A percentile compares a stretch with the other conserved stretches of the same genome.
phyloP scores from a whole-genome alignment of 2,113 vertebrate species.

The Lasiurus cinereus region DNA sequence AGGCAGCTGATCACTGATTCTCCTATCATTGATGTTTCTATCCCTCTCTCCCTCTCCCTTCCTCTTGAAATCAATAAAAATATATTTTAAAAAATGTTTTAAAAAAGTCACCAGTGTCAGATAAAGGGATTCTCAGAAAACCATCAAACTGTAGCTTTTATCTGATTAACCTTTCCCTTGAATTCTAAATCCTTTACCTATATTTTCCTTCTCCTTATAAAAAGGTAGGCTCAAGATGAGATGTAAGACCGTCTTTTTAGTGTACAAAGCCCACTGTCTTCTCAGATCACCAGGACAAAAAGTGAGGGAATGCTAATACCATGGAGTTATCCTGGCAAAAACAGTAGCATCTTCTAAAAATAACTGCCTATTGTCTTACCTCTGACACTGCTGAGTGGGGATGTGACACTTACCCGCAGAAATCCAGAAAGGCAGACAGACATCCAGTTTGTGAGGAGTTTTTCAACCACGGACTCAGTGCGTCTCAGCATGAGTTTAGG shows the following conservation, averaged over 20 bases:
- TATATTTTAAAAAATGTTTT: background rate
- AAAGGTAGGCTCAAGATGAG: background rate
- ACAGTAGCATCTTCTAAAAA: conserved; percentile 33
- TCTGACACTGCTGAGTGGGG: conserved; percentile 40
- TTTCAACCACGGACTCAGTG: conserved; percentile 96
- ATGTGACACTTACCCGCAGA: conserved; percentile 90
- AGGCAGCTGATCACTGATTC: background rate
- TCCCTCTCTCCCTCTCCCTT: background rate
- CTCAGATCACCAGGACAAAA: background rate
- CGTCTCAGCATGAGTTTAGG: conserved; percentile 95
- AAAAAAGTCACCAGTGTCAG: background rate
- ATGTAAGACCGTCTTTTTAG: background rate
- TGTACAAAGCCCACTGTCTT: background rate
- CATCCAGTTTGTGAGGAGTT: conserved; percentile 98
- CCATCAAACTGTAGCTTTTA: background rate
- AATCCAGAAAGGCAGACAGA: conserved; percentile 98
- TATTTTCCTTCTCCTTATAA: background rate
- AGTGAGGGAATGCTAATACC: background rate
- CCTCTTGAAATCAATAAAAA: background rate
- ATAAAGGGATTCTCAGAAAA: background rate
- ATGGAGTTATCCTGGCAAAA: background rate
- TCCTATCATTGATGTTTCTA: background rate
- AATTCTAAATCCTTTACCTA: background rate
- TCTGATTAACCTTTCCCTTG: background rate
- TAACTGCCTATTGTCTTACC: background rate